A percentile compares a stretch with the other conserved stretches of the same genome.
Conservation (phyloP, 2,113 vertebrate genomes). For the Smithornis capensis region DNA sequence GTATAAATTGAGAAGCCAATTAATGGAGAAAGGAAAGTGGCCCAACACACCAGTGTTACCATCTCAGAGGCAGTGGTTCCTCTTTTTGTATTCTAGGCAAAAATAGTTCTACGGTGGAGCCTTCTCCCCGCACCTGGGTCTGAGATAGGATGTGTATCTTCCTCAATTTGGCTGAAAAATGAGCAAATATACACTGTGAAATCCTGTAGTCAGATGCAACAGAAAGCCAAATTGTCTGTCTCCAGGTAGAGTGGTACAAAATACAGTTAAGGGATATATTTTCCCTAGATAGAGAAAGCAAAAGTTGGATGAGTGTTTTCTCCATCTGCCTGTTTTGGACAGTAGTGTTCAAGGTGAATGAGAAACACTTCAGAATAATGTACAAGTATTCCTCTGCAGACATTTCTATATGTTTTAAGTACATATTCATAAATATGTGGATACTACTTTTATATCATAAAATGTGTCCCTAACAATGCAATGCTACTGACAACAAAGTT, state of each 20-base stretch:
- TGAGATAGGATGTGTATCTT: not conserved
- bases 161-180: conserved; percentile 1
- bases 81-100: not conserved
- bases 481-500: not conserved
- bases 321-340: conserved; percentile 8
- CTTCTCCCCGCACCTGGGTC: not conserved
- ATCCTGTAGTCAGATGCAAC: not conserved
- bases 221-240: conserved; percentile 12
- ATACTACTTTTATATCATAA: not conserved
- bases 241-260: conserved; percentile 3
- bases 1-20: not conserved
- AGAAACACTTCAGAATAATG: not conserved
- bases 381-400: not conserved
- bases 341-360: not conserved
- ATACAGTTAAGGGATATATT: not conserved
- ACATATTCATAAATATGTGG: not conserved
- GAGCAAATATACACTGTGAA: not conserved
- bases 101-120: not conserved
- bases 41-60: not conserved
- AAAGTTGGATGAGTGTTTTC: not conserved
- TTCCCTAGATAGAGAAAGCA: not conserved
- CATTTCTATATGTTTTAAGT: not conserved
- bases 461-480: not conserved
- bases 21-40: not conserved
- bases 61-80: not conserved